A percentile compares a stretch with the other conserved stretches of the same genome.
These are phyloP conservation scores for Dryocosmus kuriphilus DNA, from an alignment of 2,888 invertebrate genomes.

Conservation along the genomic window DNA sequence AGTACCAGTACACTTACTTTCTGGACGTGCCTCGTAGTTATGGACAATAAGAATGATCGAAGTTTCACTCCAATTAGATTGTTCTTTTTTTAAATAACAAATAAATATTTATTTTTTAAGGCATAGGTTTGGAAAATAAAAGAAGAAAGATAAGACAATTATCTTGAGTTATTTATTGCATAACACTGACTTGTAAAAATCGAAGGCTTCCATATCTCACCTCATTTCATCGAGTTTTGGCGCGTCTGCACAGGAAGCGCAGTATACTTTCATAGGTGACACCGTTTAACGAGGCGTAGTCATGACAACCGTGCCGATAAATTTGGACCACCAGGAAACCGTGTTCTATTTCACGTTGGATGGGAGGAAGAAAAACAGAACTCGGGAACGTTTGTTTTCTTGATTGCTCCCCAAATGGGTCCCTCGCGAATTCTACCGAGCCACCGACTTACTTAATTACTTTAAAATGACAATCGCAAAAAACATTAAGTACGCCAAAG, in stretches of 20 bases:
- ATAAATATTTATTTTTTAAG: no score
- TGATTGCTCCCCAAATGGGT: slow-evolving; percentile 11
- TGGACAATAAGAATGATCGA: no score
- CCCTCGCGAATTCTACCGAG: neutral
- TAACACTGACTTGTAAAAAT: neutral
- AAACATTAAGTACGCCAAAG: neutral
- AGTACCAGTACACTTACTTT: no score
- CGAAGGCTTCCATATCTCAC: neutral
- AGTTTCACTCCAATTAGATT: no score
- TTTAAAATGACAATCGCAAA: neutral
- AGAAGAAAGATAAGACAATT: neutral
- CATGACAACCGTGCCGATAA: slow-evolving; percentile 27
- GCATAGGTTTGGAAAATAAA: neutral
- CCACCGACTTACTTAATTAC: slow-evolving; percentile 1
- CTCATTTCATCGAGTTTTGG: neutral
- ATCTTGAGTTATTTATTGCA: neutral
- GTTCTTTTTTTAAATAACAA: no score
- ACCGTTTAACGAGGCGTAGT: slow-evolving; percentile 18
- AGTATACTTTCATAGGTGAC: neutral
- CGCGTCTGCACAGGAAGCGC: neutral
- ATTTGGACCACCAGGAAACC: neutral
- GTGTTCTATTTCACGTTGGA: neutral
- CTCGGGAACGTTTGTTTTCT: slow-evolving; percentile 5
- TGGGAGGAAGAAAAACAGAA: slow-evolving; percentile 5
- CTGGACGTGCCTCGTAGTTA: no score